Evolutionary conservation across 2,888 invertebrate genomes (phyloP).

Genomic region (Tuberolachnus salignus): DNA sequence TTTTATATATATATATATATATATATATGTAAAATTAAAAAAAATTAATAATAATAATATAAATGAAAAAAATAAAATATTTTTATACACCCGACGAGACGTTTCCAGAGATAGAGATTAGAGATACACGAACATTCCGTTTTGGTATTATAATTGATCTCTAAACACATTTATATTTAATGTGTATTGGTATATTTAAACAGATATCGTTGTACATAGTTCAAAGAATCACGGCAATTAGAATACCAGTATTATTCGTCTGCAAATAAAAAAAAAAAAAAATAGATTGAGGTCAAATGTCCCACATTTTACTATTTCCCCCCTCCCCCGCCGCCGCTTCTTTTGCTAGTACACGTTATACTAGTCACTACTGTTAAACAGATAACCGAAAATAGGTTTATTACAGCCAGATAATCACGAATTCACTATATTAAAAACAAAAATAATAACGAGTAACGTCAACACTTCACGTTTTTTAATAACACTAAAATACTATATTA

Average conservation of each 20-base stretch:
- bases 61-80: too few species aligned
- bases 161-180: neutral
- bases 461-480: too few species aligned
- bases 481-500: too few species aligned
- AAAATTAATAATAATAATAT: too few species aligned
- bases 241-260: constrained; percentile 10
- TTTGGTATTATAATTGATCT: constrained; percentile 4
- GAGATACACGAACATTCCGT: neutral
- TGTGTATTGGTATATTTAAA: neutral
- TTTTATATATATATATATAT: too few species aligned
- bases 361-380: neutral
- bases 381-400: neutral
- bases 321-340: neutral
- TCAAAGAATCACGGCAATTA: constrained; percentile 22
- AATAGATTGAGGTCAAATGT: constrained; percentile 33
- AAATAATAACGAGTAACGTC: too few species aligned
- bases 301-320: constrained; percentile 17
- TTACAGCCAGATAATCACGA: too few species aligned
- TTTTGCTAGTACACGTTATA: neutral
- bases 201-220: neutral
- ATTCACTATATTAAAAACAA: too few species aligned
- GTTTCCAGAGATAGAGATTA: constrained; percentile 19
- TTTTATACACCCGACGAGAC: neutral
- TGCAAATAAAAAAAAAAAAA: too few species aligned
- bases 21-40: too few species aligned